A percentile compares a stretch with the other conserved stretches of the same genome.
phyloP scores from a whole-genome alignment of 2,797 vertebrate genomes.

The Girardinus metallicus region DNA sequence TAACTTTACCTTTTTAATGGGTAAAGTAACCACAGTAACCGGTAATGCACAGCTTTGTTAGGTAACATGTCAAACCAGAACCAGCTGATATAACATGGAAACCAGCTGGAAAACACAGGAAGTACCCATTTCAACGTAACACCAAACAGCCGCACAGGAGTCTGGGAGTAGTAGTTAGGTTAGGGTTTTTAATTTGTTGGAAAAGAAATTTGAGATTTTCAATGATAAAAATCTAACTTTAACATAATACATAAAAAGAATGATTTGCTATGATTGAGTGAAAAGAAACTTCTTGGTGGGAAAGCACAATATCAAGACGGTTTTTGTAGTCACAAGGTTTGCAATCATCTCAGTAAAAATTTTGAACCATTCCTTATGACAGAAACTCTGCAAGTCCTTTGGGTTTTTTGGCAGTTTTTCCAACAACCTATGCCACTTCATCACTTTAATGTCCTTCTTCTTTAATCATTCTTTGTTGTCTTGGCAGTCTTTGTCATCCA shows the following conservation, averaged over 20 bases:
- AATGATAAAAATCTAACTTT: too few species aligned
- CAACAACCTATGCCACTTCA: not conserved
- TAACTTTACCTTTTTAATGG: not conserved
- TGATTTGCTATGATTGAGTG: not conserved
- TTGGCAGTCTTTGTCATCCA: not conserved
- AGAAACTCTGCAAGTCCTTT: not conserved
- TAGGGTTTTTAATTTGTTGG: not conserved
- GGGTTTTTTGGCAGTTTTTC: not conserved
- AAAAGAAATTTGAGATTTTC: not conserved
- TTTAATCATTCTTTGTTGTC: not conserved
- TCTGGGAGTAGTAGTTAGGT: conserved; percentile 53
- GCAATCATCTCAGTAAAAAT: not conserved
- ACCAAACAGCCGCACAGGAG: conserved; percentile 24
- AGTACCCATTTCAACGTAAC: conserved; percentile 34
- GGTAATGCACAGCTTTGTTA: not conserved
- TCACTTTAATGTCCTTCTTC: not conserved
- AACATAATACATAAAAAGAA: not conserved
- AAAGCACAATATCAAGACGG: not conserved
- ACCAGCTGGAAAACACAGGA: conserved; percentile 48
- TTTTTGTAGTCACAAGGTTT: not conserved
- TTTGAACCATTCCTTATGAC: not conserved
- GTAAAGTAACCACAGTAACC: not conserved
- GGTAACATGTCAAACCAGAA: conserved; percentile 13
- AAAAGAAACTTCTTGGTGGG: not conserved
- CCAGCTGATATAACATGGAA: conserved; percentile 28